Evolutionary conservation across 2,888 invertebrate species (phyloP), one percentile per base, ranked within the genome.

Genomic region (Pandemis corylana): DNA sequence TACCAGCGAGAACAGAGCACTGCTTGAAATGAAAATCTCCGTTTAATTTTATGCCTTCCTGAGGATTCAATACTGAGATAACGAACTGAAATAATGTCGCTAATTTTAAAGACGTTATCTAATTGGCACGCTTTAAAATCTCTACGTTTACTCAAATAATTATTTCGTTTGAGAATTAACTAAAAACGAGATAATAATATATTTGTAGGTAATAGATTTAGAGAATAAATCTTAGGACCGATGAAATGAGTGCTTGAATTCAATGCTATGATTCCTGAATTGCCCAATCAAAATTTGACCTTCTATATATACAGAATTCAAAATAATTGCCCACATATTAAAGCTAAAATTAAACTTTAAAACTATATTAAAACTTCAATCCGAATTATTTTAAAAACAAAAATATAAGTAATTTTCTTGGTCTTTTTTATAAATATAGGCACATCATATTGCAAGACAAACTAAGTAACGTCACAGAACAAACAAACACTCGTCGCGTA

Each of bases 401-500:
- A 36, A 36, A 36, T 36, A 36, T 1, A 36, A 36, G 4, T 36
- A 36, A 36, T 4, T 36, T 36, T 36, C 28, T 36, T 2, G 28
- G 4, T 12, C n/a, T n/a, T 53, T 53, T 67, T 42, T 5, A 7
- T 28, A 5, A 7, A 7, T 49, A 36, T 64, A 46, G 51, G n/a
- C n/a, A 5, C 20, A 12, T 44, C 20, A 10, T n/a, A 12, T 28
- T n/a, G 12, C 36, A 49, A 65, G 36, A 28, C 15, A 69, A 61
- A 20, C n/a, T 36, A 44, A 20, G 7, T 36, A 73, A n/a, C 68
- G 46, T 73, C 68, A 68, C 63, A 64, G n/a, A 63, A 67, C 62
- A 75, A 71, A 71, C 68, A 71, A 71, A 64, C 66, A 75, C 72
- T 51, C 67, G 62, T 66, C 65, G 46, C 64, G 49, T 51, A 28